These are phyloP conservation scores for Ceriagrion tenellum DNA, from an alignment of 2,888 invertebrate species.

Conservation along the genomic window DNA sequence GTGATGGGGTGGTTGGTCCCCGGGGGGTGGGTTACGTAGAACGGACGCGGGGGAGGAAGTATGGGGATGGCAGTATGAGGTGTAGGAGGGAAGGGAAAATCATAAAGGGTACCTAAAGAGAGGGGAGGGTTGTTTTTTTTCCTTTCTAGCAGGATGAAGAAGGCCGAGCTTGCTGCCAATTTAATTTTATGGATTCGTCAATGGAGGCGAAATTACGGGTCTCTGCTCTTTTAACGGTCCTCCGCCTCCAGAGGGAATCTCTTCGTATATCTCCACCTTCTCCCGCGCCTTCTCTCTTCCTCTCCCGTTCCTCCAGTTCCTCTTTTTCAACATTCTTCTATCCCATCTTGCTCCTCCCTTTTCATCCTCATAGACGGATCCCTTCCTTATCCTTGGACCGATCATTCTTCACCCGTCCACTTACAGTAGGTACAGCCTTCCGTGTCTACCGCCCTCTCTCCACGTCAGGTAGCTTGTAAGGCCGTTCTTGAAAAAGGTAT, in stretches of 20 bases:
- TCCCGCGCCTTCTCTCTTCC: background rate
- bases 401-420: background rate
- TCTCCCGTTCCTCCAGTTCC: background rate
- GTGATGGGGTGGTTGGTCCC: background rate
- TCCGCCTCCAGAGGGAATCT: background rate
- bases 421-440: background rate
- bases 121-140: conserved; percentile 2
- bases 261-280: background rate
- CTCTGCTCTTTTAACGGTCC: conserved; percentile 35
- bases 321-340: too few relatives aligned
- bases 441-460: background rate
- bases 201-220: conserved; percentile 58
- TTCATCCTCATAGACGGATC: background rate
- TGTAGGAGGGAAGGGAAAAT: background rate
- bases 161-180: conserved; percentile 39
- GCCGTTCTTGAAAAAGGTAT: too few relatives aligned
- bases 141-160: conserved; percentile 42
- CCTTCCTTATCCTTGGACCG: background rate
- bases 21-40: background rate
- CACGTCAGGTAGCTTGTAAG: background rate
- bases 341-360: too few relatives aligned
- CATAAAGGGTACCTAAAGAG: too few relatives aligned
- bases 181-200: conserved; percentile 62
- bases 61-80: background rate
- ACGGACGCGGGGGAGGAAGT: background rate